Evolutionary conservation across 2,888 invertebrate species (phyloP).

Genomic region (Piscicola geometra): DNA sequence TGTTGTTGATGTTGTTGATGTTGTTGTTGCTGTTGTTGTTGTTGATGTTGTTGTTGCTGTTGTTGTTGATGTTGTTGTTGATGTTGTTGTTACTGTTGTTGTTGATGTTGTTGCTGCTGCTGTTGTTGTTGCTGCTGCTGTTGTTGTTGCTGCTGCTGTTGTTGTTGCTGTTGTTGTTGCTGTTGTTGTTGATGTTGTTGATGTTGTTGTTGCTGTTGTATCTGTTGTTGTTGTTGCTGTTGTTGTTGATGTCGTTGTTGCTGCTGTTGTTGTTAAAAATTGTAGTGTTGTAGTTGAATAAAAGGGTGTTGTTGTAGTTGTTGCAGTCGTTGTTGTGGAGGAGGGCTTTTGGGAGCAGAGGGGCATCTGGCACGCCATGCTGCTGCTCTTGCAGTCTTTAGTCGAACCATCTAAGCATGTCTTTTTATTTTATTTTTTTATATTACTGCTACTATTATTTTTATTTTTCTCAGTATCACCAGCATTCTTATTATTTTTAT

Average conservation of each 20-base stretch:
- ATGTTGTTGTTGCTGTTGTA: constrained; percentile 15
- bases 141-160: constrained; percentile 18
- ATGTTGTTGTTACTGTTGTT: constrained; percentile 20
- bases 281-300: background rate
- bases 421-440: background rate
- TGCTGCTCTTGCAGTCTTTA: background rate
- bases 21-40: constrained; percentile 12
- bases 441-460: no score
- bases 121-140: background rate
- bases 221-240: no score
- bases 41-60: constrained; percentile 17
- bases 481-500: no score
- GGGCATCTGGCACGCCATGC: background rate
- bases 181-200: constrained; percentile 27
- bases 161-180: constrained; percentile 11
- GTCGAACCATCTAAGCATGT: background rate
- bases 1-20: constrained; percentile 28
- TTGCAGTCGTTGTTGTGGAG: no score
- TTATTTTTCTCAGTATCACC: no score
- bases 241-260: constrained; percentile 21
- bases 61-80: constrained; percentile 10
- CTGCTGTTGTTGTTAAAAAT: constrained; percentile 1
- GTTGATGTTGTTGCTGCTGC: constrained; percentile 16
- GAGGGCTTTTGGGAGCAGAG: no score
- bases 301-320: no score